A percentile compares a stretch with the other conserved stretches of the same genome.
Evolutionary conservation across 2,888 invertebrate species (phyloP).

Genomic region (Entomobrya multifasciata): DNA sequence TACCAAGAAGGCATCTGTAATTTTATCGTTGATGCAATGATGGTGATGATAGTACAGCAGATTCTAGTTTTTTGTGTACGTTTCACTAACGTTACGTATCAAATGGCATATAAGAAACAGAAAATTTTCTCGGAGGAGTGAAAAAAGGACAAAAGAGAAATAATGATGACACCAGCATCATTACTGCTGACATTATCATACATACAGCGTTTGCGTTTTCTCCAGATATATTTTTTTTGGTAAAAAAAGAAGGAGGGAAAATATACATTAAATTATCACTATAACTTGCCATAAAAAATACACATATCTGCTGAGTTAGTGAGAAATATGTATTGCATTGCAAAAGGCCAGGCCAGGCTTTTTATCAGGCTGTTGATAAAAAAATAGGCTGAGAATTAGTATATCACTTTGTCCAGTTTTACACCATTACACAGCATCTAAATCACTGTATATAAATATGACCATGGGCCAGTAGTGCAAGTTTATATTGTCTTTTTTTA

Average conservation of each 20-base stretch:
- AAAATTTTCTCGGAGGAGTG: background rate
- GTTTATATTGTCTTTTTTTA: background rate
- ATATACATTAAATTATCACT: too few species aligned
- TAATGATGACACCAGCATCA: conserved; percentile 70
- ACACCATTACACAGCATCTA: conserved; percentile 71
- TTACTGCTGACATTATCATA: conserved; percentile 61
- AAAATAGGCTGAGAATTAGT: conserved; percentile 78
- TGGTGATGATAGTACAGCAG: background rate
- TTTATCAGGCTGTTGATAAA: conserved; percentile 71
- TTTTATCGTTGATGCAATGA: background rate
- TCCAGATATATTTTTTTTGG: too few species aligned
- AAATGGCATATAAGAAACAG: background rate
- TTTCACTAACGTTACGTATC: background rate
- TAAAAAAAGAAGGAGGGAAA: too few species aligned
- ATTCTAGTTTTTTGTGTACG: too few species aligned
- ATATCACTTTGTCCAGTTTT: conserved; percentile 69
- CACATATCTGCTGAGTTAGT: background rate
- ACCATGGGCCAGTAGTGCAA: conserved; percentile 58
- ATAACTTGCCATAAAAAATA: background rate
- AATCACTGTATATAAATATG: conserved; percentile 76
- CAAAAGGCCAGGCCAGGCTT: background rate
- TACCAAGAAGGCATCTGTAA: background rate
- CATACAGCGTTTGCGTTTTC: conserved; percentile 54
- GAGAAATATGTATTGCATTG: background rate
- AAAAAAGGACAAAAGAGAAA: conserved; percentile 24